Conservation (phyloP, 1,140 invertebrate species). For the Platyscapa corneri region DNA sequence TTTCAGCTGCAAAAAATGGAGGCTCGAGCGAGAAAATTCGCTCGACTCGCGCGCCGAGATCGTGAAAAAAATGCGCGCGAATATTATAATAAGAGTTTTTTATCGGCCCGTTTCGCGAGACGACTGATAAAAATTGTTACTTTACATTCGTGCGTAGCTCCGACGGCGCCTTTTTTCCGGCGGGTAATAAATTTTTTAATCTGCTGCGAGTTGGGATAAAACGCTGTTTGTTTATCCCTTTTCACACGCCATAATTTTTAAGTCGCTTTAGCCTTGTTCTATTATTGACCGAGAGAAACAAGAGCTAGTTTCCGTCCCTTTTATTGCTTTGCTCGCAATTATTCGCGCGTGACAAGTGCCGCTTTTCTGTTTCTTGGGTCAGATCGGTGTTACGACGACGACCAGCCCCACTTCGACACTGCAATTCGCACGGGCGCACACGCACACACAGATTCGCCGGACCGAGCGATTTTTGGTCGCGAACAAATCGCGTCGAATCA, state of each 20-base stretch:
- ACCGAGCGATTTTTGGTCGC: no score
- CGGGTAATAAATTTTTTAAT: constrained; percentile 6
- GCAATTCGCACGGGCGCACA: no score
- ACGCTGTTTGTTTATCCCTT: neutral
- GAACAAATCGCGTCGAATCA: no score
- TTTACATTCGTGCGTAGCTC: neutral
- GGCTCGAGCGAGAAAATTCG: neutral
- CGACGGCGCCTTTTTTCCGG: neutral
- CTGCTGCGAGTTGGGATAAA: neutral
- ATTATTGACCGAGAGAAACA: neutral
- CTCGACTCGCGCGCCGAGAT: neutral
- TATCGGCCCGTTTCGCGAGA: neutral
- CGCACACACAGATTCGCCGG: no score
- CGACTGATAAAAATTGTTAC: constrained; percentile 2
- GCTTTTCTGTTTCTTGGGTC: neutral
- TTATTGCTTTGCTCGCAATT: neutral
- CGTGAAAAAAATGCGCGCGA: neutral
- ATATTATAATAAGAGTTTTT: constrained; percentile 1
- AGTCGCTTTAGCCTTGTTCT: neutral
- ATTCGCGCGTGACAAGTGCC: neutral
- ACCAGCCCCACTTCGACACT: no score
- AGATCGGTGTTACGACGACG: neutral
- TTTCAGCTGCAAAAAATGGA: neutral
- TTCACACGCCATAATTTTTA: neutral
- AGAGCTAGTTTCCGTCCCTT: neutral